These are phyloP conservation scores for Hepsetus odoe DNA, from an alignment of 2,113 vertebrate genomes.

Conservation along the genomic window DNA sequence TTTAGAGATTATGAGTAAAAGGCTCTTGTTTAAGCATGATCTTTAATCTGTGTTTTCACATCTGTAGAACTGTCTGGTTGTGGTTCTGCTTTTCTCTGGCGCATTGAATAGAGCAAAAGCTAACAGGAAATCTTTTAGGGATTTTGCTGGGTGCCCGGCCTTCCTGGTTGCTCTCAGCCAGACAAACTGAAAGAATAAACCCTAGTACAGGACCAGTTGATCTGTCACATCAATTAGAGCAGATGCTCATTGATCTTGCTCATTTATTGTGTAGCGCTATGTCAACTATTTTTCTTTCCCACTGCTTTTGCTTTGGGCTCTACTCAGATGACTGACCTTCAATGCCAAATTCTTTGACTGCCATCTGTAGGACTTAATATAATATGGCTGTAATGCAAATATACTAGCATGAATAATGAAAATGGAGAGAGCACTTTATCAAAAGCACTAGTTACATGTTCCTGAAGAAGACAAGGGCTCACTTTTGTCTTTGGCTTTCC, in stretches of 20 bases:
- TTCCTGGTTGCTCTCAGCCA: slow-evolving; percentile 35
- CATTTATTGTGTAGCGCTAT: slow-evolving; percentile 2
- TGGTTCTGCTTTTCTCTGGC: background rate
- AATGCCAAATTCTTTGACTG: background rate
- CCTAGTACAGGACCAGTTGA: slow-evolving; percentile 7
- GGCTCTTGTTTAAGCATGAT: background rate
- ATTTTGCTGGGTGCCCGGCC: slow-evolving; percentile 46
- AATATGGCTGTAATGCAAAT: background rate
- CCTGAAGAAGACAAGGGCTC: background rate
- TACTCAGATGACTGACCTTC: background rate
- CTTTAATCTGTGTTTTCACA: background rate
- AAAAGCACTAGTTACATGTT: background rate
- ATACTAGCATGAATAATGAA: background rate
- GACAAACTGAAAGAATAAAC: slow-evolving; percentile 32
- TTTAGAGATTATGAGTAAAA: background rate
- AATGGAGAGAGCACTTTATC: background rate
- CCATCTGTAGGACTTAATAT: background rate
- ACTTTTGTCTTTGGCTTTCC: background rate
- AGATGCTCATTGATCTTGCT: slow-evolving; percentile 26
- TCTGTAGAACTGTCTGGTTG: slow-evolving; percentile 25
- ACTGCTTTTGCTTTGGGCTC: background rate
- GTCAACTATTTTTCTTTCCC: slow-evolving; percentile 1
- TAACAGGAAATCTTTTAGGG: slow-evolving; percentile 66
- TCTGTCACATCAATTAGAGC: slow-evolving; percentile 32
- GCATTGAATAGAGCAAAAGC: slow-evolving; percentile 57